Conservation (phyloP, 2,113 vertebrate genomes). For the Chascanopsetta lugubris region DNA sequence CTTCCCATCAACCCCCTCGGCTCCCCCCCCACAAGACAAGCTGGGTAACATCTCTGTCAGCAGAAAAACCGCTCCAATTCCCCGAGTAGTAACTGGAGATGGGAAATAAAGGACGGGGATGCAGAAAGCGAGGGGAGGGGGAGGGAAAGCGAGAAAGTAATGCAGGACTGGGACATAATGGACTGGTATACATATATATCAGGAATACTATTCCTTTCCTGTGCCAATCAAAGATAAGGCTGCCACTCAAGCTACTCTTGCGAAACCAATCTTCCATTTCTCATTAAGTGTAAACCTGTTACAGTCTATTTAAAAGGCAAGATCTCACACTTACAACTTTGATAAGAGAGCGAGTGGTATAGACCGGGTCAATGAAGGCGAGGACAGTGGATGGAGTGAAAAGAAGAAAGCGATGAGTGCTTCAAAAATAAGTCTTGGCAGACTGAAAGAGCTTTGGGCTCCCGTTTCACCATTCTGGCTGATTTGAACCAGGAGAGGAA, state of each 20-base stretch:
- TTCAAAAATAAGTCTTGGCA: slow-evolving; percentile 19
- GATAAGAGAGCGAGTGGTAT: slow-evolving; percentile 41
- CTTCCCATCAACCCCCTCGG: slow-evolving; percentile 14
- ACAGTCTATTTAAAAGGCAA: slow-evolving; percentile 28
- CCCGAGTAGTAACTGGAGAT: slow-evolving; percentile 17
- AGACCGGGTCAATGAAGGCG: slow-evolving; percentile 20
- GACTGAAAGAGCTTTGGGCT: slow-evolving; percentile 24
- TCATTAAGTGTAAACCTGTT: slow-evolving; percentile 54
- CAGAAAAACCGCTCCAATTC: slow-evolving; percentile 8
- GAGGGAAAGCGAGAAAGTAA: slow-evolving; percentile 21
- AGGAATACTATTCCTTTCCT: slow-evolving; percentile 29
- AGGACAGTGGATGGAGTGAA: slow-evolving; percentile 47
- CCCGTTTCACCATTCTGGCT: slow-evolving; percentile 18
- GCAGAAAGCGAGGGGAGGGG: slow-evolving; percentile 17
- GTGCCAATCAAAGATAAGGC: slow-evolving; percentile 68
- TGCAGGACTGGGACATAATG: slow-evolving; percentile 33
- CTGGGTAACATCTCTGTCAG: slow-evolving; percentile 57
- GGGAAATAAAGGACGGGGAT: slow-evolving; percentile 55
- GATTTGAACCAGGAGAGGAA: not conserved
- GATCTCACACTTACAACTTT: slow-evolving; percentile 30
- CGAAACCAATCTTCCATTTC: slow-evolving; percentile 27
- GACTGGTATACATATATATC: slow-evolving; percentile 48
- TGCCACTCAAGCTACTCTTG: slow-evolving; percentile 46
- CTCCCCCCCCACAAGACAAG: slow-evolving; percentile 38
- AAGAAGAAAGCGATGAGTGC: slow-evolving; percentile 30